phyloP scores from a whole-genome alignment of 2,113 vertebrate species.

The Melanostigma gelatinosum region DNA sequence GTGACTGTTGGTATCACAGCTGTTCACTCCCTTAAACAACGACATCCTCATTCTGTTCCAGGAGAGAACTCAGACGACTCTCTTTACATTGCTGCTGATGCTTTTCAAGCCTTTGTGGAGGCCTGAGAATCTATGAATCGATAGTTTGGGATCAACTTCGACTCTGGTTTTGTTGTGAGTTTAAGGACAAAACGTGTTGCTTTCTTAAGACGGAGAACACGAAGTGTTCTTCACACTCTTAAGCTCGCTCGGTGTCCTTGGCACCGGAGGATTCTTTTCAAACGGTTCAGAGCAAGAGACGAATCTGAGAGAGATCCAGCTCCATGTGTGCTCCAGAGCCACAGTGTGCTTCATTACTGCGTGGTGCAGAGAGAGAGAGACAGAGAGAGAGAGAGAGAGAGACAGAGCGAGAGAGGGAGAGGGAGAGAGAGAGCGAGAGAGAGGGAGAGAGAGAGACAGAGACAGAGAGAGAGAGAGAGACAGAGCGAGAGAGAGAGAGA shows the following conservation, averaged over 20 bases:
- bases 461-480: slow-evolving; percentile 5
- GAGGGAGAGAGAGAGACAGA: slow-evolving; percentile 53
- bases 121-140: neutral
- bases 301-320: slow-evolving; percentile 55
- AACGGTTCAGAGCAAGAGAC: slow-evolving; percentile 61
- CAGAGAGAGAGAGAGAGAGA: neutral
- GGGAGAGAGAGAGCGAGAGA: slow-evolving; percentile 19
- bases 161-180: neutral
- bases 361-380: slow-evolving; percentile 46
- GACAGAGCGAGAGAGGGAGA: slow-evolving; percentile 71
- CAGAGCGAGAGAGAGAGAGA: slow-evolving; percentile 68
- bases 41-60: slow-evolving; percentile 9
- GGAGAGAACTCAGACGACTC: neutral
- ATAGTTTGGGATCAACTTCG: neutral
- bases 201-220: slow-evolving; percentile 9
- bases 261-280: slow-evolving; percentile 56
- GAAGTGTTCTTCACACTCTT: slow-evolving; percentile 51
- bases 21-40: neutral
- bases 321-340: slow-evolving; percentile 51
- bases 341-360: slow-evolving; percentile 61
- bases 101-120: neutral
- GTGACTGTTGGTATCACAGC: neutral
- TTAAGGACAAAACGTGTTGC: slow-evolving; percentile 20
- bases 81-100: neutral
- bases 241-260: slow-evolving; percentile 61